These are phyloP conservation scores for Chloroceryle aenea DNA, from an alignment of 2,113 vertebrate genomes.

Conservation along the genomic window DNA sequence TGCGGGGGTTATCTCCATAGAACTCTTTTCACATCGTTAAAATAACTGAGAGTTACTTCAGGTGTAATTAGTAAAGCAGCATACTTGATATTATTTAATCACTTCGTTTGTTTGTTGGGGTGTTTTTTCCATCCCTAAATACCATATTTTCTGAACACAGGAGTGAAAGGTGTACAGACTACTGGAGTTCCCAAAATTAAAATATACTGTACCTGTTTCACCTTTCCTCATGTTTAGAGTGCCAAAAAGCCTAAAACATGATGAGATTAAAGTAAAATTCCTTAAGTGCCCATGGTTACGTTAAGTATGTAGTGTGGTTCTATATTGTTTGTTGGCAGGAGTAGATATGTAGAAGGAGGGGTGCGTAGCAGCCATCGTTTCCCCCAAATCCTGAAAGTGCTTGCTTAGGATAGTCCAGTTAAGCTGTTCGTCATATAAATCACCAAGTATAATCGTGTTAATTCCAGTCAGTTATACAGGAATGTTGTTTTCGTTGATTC, in stretches of 20 bases:
- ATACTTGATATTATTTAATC: neutral
- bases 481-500: neutral
- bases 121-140: neutral
- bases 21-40: neutral
- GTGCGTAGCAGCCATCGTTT: neutral
- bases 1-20: neutral
- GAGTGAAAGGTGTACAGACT: fast-evolving
- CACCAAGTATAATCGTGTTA: neutral
- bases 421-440: neutral
- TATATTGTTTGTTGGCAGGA: neutral
- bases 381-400: neutral
- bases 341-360: neutral
- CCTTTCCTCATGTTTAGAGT: neutral
- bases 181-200: neutral
- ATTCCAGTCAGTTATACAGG: neutral
- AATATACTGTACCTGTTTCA: fast-evolving
- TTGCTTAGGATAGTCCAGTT: neutral
- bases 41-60: neutral
- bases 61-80: neutral
- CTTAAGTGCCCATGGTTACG: fast-evolving
- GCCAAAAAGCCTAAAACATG: neutral
- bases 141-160: fast-evolving
- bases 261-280: neutral
- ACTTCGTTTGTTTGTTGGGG: neutral
- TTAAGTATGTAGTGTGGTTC: neutral